Conservation (phyloP, 2,797 vertebrate genomes). For the Paguma larvata region DNA sequence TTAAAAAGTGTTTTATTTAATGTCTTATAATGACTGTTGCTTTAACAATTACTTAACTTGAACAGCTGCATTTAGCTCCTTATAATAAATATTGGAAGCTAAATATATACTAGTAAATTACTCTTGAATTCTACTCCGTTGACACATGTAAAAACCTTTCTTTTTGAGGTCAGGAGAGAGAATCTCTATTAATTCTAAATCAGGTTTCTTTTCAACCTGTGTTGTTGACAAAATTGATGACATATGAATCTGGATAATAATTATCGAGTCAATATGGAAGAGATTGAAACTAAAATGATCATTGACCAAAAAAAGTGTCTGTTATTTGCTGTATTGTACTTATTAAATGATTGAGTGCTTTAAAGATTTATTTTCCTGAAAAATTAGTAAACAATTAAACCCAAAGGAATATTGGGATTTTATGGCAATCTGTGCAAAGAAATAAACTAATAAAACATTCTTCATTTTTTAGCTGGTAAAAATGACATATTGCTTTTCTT, state of each 20-base stretch:
- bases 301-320: not conserved
- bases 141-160: not conserved
- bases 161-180: not conserved
- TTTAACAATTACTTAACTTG: not conserved
- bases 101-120: conserved; percentile 40
- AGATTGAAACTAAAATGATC: conserved; percentile 65
- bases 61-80: not conserved
- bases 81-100: conserved; percentile 31
- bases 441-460: not conserved
- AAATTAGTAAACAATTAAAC: conserved; percentile 66
- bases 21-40: not conserved
- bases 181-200: not conserved
- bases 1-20: conserved; percentile 7
- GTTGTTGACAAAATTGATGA: not conserved
- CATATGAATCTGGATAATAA: conserved; percentile 44
- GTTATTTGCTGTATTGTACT: conserved; percentile 58
- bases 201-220: conserved; percentile 1
- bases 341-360: conserved; percentile 52
- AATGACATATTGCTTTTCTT: conserved; percentile 43
- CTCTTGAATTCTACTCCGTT: not conserved
- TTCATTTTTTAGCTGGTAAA: conserved; percentile 18
- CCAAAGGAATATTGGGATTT: conserved; percentile 12
- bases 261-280: conserved; percentile 27
- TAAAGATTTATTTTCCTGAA: conserved; percentile 59
- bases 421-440: conserved; percentile 44